These are phyloP conservation scores for Germaria angustata DNA, from an alignment of 2,888 invertebrate species.

Conservation along the genomic window DNA sequence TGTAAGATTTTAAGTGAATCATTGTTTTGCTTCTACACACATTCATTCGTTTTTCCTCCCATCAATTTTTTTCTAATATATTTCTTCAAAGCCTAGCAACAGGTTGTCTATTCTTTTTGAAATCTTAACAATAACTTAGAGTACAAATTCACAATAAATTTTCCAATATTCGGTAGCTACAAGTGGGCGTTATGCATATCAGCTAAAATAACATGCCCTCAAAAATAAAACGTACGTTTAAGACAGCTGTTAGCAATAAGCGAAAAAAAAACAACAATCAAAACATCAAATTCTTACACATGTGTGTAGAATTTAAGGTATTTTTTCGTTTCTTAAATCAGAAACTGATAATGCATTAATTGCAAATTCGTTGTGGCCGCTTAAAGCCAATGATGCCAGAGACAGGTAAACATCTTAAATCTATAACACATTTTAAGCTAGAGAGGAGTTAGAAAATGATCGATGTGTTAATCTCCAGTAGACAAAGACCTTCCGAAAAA, in stretches of 20 bases:
- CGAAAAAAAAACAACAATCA: neutral
- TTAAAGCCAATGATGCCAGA: no score
- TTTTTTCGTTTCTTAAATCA: no score
- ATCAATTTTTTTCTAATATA: conserved; percentile 7
- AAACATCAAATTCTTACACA: neutral
- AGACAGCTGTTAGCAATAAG: conserved; percentile 5
- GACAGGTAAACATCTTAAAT: no score
- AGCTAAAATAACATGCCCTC: conserved; percentile 58
- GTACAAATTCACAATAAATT: conserved; percentile 2
- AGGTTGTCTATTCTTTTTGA: conserved; percentile 28
- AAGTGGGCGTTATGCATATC: conserved; percentile 60
- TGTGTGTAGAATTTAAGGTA: no score
- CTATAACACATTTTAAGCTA: no score
- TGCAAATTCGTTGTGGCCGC: no score
- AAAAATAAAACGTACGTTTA: conserved; percentile 20
- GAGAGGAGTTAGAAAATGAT: no score
- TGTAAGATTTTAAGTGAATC: conserved; percentile 33
- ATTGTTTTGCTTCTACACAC: neutral
- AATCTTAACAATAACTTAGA: neutral
- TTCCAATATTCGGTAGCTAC: conserved; percentile 55
- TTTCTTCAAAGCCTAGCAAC: conserved; percentile 19
- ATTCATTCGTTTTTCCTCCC: neutral
- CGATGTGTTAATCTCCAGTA: no score
- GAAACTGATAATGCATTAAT: no score
- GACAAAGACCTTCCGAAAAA: no score